Conservation (phyloP, 2,888 invertebrate genomes). For the Hymenopus coronatus region DNA sequence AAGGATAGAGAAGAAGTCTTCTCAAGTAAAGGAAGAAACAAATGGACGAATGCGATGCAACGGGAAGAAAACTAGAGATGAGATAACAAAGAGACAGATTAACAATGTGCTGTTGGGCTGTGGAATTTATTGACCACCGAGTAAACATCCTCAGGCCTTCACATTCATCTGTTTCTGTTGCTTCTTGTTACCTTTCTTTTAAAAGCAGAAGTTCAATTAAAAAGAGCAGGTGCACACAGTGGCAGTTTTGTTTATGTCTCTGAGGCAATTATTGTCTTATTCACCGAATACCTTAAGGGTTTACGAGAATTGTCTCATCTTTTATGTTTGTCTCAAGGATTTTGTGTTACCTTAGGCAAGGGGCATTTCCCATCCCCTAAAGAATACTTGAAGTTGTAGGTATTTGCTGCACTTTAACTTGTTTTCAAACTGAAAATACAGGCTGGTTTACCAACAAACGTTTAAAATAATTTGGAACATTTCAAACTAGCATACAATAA, state of each 20-base stretch:
- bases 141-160: background rate
- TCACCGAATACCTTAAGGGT: background rate
- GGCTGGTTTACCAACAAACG: too few relatives aligned
- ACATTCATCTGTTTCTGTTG: background rate
- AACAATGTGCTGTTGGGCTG: background rate
- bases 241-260: background rate
- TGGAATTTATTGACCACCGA: background rate
- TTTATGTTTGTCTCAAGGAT: too few relatives aligned
- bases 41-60: background rate
- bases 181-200: background rate
- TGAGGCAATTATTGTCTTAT: background rate
- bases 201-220: background rate
- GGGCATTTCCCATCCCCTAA: too few relatives aligned
- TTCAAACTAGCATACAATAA: too few relatives aligned
- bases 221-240: background rate
- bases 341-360: too few relatives aligned
- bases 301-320: background rate
- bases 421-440: too few relatives aligned
- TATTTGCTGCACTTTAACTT: too few relatives aligned
- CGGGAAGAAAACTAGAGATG: background rate
- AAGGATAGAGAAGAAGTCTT: too few relatives aligned
- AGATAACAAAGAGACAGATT: background rate
- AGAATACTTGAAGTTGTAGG: too few relatives aligned
- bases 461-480: too few relatives aligned
- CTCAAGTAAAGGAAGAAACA: background rate